phyloP scores from a whole-genome alignment of 1,140 invertebrate genomes.

The Pogonognathellus flavescens region DNA sequence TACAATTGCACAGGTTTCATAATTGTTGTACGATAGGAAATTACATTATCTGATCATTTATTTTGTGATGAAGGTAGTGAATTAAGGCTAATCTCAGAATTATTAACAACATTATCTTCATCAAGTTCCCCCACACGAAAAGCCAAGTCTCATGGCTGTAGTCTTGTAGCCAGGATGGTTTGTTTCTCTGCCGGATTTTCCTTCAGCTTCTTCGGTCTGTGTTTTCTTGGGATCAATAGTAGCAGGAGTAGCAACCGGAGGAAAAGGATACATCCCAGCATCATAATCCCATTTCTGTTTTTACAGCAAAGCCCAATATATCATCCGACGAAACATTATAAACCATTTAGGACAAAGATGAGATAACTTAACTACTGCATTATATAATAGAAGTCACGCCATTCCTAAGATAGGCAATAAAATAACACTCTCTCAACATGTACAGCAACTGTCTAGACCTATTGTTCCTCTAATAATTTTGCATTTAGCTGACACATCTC shows the following conservation, averaged over 20 bases:
- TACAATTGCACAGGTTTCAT: too few species aligned
- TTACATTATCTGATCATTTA: neutral
- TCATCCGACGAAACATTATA: slow-evolving; percentile 29
- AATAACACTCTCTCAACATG: slow-evolving; percentile 5
- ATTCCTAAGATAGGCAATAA: slow-evolving; percentile 21
- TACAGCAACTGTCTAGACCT: neutral
- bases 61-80: neutral
- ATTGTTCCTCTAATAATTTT: slow-evolving; percentile 22
- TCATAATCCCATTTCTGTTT: slow-evolving; percentile 65
- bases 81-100: neutral
- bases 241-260: slow-evolving; percentile 1
- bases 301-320: slow-evolving; percentile 40
- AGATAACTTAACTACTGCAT: slow-evolving; percentile 18
- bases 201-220: neutral
- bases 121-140: slow-evolving; percentile 52
- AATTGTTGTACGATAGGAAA: neutral
- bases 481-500: slow-evolving; percentile 13
- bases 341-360: slow-evolving; percentile 21
- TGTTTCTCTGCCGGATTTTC: slow-evolving; percentile 32
- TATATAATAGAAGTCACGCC: neutral
- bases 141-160: slow-evolving; percentile 56
- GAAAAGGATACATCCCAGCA: slow-evolving; percentile 57
- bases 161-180: slow-evolving; percentile 52
- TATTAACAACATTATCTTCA: neutral
- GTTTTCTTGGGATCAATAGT: slow-evolving; percentile 28